A percentile compares a stretch with the other conserved stretches of the same genome.
phyloP scores from a whole-genome alignment of 2,888 invertebrate genomes.

The Rhamnusium bicolor region DNA sequence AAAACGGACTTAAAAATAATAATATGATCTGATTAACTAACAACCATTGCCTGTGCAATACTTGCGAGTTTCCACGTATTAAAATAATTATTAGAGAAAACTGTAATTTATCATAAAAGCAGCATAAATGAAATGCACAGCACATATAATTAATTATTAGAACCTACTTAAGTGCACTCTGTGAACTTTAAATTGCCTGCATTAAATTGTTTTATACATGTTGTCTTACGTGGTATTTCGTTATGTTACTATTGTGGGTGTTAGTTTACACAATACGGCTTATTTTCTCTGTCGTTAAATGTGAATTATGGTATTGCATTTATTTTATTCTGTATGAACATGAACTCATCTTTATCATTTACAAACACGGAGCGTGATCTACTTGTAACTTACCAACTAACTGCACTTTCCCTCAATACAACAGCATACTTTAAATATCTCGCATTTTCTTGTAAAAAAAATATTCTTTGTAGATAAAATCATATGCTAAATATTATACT shows the following conservation, averaged over 20 bases:
- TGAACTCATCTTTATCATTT: conserved; percentile 18
- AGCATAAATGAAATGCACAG: conserved; percentile 27
- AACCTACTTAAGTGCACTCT: conserved; percentile 35
- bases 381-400: neutral
- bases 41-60: conserved; percentile 19
- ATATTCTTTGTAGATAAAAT: too few species aligned
- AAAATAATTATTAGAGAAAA: conserved; percentile 21
- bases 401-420: neutral
- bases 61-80: conserved; percentile 20
- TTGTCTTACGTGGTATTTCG: neutral
- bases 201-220: conserved; percentile 28
- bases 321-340: conserved; percentile 22
- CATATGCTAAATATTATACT: too few species aligned
- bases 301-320: conserved; percentile 34
- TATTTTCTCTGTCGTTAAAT: conserved; percentile 34
- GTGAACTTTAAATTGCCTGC: conserved; percentile 35
- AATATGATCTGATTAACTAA: neutral
- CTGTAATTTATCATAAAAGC: conserved; percentile 32
- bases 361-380: neutral
- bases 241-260: conserved; percentile 18
- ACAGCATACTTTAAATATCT: neutral
- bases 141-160: conserved; percentile 37
- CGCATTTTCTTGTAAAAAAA: too few species aligned
- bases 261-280: conserved; percentile 30
- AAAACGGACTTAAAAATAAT: too few species aligned